Conservation (phyloP, 2,888 invertebrate species). For the Chloroclysta siterata region DNA sequence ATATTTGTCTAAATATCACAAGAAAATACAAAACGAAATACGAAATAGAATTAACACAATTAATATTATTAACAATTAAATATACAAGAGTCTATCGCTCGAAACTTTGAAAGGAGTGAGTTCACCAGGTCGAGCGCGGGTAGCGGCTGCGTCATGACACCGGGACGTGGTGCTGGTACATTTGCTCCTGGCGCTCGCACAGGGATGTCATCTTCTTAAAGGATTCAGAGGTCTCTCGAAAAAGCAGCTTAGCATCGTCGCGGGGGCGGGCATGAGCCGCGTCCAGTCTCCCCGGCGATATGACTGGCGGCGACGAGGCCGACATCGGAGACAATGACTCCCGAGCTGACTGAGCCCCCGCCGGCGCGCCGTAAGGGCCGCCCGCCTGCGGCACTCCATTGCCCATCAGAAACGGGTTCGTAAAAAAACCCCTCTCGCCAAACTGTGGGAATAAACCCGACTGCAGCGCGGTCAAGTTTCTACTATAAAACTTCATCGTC, state of each 20-base stretch:
- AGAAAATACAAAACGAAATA: constrained; percentile 85
- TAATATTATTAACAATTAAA: constrained; percentile 83
- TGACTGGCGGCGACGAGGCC: constrained; percentile 78
- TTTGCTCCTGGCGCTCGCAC: constrained; percentile 81
- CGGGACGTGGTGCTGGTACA: constrained; percentile 83
- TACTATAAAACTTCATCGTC: constrained; percentile 81
- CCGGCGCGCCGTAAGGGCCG: constrained; percentile 72
- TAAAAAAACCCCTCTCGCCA: constrained; percentile 74
- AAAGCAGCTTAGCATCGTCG: constrained; percentile 81
- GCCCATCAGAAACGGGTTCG: constrained; percentile 75
- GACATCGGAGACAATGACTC: constrained; percentile 80
- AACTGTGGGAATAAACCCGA: constrained; percentile 76
- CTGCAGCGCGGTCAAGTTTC: constrained; percentile 74
- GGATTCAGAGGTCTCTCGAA: constrained; percentile 81
- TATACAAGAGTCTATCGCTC: constrained; percentile 73
- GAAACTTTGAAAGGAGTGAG: constrained; percentile 57
- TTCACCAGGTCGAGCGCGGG: constrained; percentile 75
- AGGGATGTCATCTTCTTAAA: constrained; percentile 83
- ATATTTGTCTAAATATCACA: constrained; percentile 85
- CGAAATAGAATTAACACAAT: constrained; percentile 82
- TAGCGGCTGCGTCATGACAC: constrained; percentile 80
- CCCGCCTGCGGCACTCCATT: constrained; percentile 68
- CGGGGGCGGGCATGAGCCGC: constrained; percentile 75
- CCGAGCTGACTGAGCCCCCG: constrained; percentile 71
- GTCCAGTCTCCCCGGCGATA: constrained; percentile 77